A percentile compares a stretch with the other conserved stretches of the same genome.
phyloP scores from a whole-genome alignment of 1,140 invertebrate genomes.

The Drosophila nikananu region DNA sequence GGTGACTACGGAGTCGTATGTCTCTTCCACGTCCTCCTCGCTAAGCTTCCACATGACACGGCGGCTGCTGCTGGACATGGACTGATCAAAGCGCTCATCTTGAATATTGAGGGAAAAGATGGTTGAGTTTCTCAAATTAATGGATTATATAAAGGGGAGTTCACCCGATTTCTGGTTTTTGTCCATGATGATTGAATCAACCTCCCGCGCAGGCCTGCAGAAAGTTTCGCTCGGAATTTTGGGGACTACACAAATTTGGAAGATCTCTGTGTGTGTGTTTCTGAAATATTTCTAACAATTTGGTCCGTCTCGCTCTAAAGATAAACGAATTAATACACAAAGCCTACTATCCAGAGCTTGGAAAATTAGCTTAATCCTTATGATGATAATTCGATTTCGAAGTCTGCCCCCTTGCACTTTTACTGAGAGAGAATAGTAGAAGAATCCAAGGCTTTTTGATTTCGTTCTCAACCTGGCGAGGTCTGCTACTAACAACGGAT shows the following conservation, averaged over 20 bases:
- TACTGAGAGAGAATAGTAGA: background rate
- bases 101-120: background rate
- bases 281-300: slow-evolving; percentile 28
- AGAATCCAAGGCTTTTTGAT: too few relatives aligned
- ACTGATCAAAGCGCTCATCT: slow-evolving; percentile 44
- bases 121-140: background rate
- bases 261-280: slow-evolving; percentile 20
- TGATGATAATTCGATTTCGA: background rate
- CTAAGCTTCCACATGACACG: slow-evolving; percentile 68
- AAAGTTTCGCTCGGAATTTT: slow-evolving; percentile 25
- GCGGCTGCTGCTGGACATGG: slow-evolving; percentile 56
- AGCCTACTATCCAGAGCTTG: slow-evolving; percentile 1
- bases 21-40: slow-evolving; percentile 40
- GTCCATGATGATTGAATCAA: slow-evolving; percentile 40
- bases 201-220: slow-evolving; percentile 7
- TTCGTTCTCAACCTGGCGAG: background rate
- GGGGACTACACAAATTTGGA: slow-evolving; percentile 19
- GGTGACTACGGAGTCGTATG: slow-evolving; percentile 64
- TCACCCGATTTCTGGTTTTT: slow-evolving; percentile 52
- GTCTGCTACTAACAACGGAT: background rate
- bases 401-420: background rate
- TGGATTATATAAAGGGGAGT: background rate
- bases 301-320: slow-evolving; percentile 7
- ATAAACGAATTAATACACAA: slow-evolving; percentile 6
- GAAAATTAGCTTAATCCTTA: background rate